Base-by-base conservation (phyloP, 2,797 vertebrate genomes). In the Anguilla marmorata region DNA sequence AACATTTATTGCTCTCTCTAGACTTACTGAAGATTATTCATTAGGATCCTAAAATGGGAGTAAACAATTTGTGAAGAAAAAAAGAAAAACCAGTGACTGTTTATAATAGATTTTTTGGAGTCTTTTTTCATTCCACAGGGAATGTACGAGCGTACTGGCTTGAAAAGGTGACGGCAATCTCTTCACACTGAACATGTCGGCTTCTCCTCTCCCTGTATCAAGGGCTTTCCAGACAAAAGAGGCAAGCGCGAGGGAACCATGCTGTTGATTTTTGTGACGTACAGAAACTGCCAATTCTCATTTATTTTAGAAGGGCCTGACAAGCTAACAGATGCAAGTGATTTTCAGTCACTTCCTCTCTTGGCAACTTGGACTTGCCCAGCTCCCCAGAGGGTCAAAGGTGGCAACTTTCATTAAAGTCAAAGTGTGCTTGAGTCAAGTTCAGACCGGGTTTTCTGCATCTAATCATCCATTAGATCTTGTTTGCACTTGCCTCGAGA, bases 291-390 rank as follows among this genome's bases (percentile, higher is more conserved):
- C 79, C 79, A 82, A 82, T n/a, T 82, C 41, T 50, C 41, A 41
- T 76, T 82, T 50, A n/a, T n/a, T 48, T 41, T 21, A 50, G 19
- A 82, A 45, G 9, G n/a, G 74, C 79, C 79, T 19, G 79, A 82
- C 79, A 82, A 82, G 79, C 45, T 82, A 82, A 82, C 79, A 82
- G 79, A 82, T 82, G 79, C 79, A 82, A 82, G 79, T 82, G 79
- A 82, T 82, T 82, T 82, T n/a, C 79, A 82, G 79, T 82, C 79
- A 82, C 79, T 82, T 82, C 79, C 79, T 82, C 41, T 50, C 21
- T 48, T 45, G 79, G 79, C 79, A 82, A 50, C 79, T 48, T 50
- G 79, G 41, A 50, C 45, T 48, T 82, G 79, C 41, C 79, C 79
- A 82, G 27, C 41, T 82, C 45, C 79, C 45, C 79, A 50, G 41